Base-by-base conservation (phyloP, 2,113 vertebrate genomes). In the Physeter macrocephalus region DNA sequence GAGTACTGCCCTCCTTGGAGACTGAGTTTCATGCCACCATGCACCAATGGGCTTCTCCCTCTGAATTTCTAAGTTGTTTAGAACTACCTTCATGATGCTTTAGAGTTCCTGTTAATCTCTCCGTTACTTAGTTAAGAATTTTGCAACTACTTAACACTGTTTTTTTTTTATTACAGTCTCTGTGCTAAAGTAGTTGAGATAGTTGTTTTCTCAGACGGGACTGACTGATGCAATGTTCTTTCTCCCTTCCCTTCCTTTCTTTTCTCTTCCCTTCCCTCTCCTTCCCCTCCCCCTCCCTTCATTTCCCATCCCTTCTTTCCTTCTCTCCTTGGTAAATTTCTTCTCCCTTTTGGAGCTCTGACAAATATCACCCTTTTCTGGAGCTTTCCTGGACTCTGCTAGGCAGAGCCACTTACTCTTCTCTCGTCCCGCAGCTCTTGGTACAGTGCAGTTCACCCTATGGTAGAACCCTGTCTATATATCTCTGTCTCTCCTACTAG, bases 61-160 rank as follows among this genome's bases (percentile, higher is more conserved):
- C 27, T 43, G 13, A 31, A 18, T 20, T 10, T 59, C 23, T 25
- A 34, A 69, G 34, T 39, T 27, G 64, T 41, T 52, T 52, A 13
- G 6, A n/a, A 67, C 43, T 87, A 6, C 72, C 36, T 90, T 88
- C 17, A 5, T 43, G 34, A 75, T 69, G 41, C 12, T n/a, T 72
- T 88, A 43, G 29, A 69, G 4, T 71, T 91, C 81, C 20, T 52
- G 86, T 86, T 52, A 46, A 39, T 96, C 43, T 90, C 66, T 74
- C 59, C 69, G 25, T 93, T 64, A 85, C 34, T 66, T 80, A 77
- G 49, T 31, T 92, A 49, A 91, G 74, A 34, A 71, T 91, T 85
- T 59, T 72, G 0, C 75, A 75, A 41, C 20, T 64, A 11, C 31
- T 49, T 54, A 77, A 6, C 4, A 36, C 21, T 29, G 59, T 85